Base-by-base conservation (phyloP, 2,797 vertebrate genomes). In the Smutsia gigantea region DNA sequence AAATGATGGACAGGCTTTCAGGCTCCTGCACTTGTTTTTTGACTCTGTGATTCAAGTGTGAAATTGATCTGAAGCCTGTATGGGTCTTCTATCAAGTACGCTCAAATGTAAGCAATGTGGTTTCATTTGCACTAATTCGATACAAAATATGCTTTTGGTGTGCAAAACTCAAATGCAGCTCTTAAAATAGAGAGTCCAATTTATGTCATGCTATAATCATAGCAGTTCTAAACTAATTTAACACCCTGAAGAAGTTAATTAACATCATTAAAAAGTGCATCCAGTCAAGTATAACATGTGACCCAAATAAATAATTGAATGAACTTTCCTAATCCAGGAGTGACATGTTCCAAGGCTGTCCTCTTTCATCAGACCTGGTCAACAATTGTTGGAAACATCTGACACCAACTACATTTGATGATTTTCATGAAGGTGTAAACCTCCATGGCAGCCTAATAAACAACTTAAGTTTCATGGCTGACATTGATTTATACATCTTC, bases 401-500 rank as follows among this genome's bases (percentile, higher is more conserved):
- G 97, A 97, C 94, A 90, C 95, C 57, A 23, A 89, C 96, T 27
- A 94, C 94, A 46, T 98, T 95, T 97, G 98, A 98, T 97, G 96
- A 98, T 98, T 98, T 98, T 98, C 96, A 96, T 97, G 97, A 98
- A 98, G 98, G 98, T 98, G 96, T 98, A 98, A 98, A 97, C 97
- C 98, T 96, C 97, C 2, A 0, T 1, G 0, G 98, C 97, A 97
- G 97, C 96, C 98, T 98, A 98, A 98, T 98, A 98, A 98, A 98
- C 98, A 98, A 97, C 98, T 98, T 98, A 98, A 98, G 97, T 98
- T 98, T 98, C 98, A 97, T 97, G 98, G 98, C 98, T 98, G 98
- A 98, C 98, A 98, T 98, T 98, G 98, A 99, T 98, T 98, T 98
- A 98, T 98, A 97, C 98, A 98, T 98, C 98, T 98, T 98, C 98